Evolutionary conservation across 2,113 vertebrate species (phyloP), one percentile per base, ranked within the genome.

Genomic region (Melanotaenia duboulayi): DNA sequence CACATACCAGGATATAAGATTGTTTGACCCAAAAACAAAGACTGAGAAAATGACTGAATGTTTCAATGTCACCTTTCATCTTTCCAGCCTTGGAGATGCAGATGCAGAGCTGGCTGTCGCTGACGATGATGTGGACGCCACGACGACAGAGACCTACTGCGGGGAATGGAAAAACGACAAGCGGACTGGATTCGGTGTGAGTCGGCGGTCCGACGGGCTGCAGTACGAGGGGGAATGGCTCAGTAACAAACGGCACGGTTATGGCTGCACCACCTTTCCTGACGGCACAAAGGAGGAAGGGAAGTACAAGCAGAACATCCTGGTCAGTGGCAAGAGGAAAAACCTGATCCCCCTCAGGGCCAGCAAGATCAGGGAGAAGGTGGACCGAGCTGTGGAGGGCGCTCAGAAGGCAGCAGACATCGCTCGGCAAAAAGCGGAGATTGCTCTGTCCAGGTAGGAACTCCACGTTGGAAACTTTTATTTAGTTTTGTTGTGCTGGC

Each of bases 221-320:
- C 95, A 94, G 77, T 99, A 98, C 1, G 95, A 96, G 81, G 98
- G 98, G 0, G 98, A 99, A 70, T 99, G 98, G 98, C 93, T 92
- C 8, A 94, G 90, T 67, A 99, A 99, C 94, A 96, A 96, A 79
- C 92, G 97, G 40, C 96, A 99, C 0, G 98, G 98, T 19, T 99
- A 99, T 0, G 98, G 97, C 55, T 98, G 97, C 94, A 97, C 97
- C 93, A 98, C 96, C 61, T 99, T 98, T 88, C 96, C 97, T 0
- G 97, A 99, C 0, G 97, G 98, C 88, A 98, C 96, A 81, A 98
- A 98, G 88, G 97, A 99, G 90, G 98, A 99, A 82, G 98, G 98
- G 59, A 99, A 99, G 91, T 99, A 99, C 94, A 99, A 99, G 90
- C 98, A 97, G 93, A 98, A 98, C 10, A 77, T 94, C 24, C 93